Conservation (phyloP, 2,888 invertebrate species). For the Tiliacea citrago region DNA sequence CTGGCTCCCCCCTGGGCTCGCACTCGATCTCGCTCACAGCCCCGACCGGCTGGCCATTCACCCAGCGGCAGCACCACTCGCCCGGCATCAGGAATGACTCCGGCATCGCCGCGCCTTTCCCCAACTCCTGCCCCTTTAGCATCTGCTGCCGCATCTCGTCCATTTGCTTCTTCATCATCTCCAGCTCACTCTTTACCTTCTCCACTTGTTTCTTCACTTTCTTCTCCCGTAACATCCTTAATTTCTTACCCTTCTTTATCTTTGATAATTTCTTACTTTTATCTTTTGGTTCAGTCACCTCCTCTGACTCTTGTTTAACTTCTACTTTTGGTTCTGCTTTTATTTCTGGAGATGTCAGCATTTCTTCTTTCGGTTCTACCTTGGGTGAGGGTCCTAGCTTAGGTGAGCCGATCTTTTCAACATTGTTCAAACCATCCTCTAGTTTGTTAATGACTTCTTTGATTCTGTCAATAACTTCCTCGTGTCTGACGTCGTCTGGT, state of each 20-base stretch:
- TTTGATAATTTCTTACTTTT: constrained; percentile 74
- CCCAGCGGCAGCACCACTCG: constrained; percentile 93
- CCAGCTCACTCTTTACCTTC: constrained; percentile 81
- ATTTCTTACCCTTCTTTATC: constrained; percentile 74
- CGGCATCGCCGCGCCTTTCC: constrained; percentile 71
- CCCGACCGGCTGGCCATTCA: constrained; percentile 93
- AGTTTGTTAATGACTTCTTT: constrained; percentile 86
- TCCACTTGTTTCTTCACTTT: constrained; percentile 83
- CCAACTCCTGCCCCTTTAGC: constrained; percentile 74
- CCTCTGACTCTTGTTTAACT: constrained; percentile 19
- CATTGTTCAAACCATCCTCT: constrained; percentile 79
- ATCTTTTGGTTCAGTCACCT: constrained; percentile 38
- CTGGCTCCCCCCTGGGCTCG: constrained; percentile 79
- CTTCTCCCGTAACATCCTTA: constrained; percentile 65
- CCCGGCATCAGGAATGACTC: constrained; percentile 84
- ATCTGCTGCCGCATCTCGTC: constrained; percentile 84
- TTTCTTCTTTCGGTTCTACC: constrained; percentile 66
- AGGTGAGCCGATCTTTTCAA: constrained; percentile 68
- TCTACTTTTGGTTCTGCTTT: constrained; percentile 17
- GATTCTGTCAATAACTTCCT: constrained; percentile 83
- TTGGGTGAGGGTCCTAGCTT: constrained; percentile 69
- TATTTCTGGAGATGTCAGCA: constrained; percentile 12
- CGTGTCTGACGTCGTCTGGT: constrained; percentile 78
- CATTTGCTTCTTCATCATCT: constrained; percentile 83
- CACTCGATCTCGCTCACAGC: constrained; percentile 84